Conservation (phyloP, 1,140 invertebrate genomes). For the Drosophila navojoa region DNA sequence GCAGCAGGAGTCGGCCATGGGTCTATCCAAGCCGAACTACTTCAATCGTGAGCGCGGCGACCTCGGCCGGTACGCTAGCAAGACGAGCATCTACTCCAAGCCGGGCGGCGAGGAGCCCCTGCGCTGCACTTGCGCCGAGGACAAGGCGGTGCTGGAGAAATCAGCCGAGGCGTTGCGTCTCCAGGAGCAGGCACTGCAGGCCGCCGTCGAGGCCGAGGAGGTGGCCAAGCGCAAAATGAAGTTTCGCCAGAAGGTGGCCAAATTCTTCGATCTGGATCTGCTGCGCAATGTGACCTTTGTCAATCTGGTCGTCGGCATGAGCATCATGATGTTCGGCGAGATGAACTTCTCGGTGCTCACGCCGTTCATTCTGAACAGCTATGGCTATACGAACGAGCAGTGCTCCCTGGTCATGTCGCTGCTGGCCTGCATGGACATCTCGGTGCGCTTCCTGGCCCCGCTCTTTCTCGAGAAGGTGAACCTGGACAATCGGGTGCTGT, state of each 20-base stretch:
- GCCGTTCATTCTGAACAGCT: constrained; percentile 88
- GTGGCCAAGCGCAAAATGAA: constrained; percentile 76
- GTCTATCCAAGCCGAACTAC: constrained; percentile 75
- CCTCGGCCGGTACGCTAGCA: constrained; percentile 63
- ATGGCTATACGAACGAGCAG: constrained; percentile 85
- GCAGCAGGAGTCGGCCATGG: constrained; percentile 59
- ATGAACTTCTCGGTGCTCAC: constrained; percentile 89
- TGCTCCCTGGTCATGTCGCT: constrained; percentile 87
- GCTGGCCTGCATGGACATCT: constrained; percentile 86
- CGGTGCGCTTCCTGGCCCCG: constrained; percentile 86
- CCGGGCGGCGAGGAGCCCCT: constrained; percentile 46
- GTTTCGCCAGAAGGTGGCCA: constrained; percentile 85
- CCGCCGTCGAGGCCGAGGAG: constrained; percentile 53
- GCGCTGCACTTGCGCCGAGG: constrained; percentile 75
- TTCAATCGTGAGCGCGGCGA: constrained; percentile 84
- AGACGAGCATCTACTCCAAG: constrained; percentile 66
- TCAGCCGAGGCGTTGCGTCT: constrained; percentile 53
- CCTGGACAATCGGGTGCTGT: constrained; percentile 87
- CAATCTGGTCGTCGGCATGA: constrained; percentile 88
- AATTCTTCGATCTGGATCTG: constrained; percentile 88
- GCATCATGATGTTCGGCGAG: constrained; percentile 88
- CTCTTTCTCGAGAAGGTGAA: constrained; percentile 86
- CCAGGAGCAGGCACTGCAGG: constrained; percentile 24
- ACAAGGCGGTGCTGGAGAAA: constrained; percentile 63
- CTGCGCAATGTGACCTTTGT: constrained; percentile 87